phyloP scores from a whole-genome alignment of 1,140 invertebrate genomes.

The Drosophila prosaltans region DNA sequence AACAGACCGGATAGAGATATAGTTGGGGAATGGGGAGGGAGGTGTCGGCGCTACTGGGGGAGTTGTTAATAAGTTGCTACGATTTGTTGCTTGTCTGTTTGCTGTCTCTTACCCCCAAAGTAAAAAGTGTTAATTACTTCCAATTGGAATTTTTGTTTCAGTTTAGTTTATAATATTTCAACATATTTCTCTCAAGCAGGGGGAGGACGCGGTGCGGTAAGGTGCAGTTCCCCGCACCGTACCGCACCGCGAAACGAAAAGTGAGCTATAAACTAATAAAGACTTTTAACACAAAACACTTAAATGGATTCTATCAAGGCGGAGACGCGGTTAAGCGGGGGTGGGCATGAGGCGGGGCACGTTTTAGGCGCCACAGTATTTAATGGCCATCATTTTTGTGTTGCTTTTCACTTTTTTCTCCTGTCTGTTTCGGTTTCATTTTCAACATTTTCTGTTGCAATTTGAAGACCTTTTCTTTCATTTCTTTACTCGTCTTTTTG shows the following conservation, averaged over 20 bases:
- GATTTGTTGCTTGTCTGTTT: conserved; percentile 71
- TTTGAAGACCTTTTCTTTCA: conserved; percentile 29
- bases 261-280: conserved; percentile 31
- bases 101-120: neutral
- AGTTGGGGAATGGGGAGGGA: neutral
- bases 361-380: conserved; percentile 12
- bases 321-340: neutral
- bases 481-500: neutral
- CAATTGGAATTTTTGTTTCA: conserved; percentile 68
- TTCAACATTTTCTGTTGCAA: conserved; percentile 30
- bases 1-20: conserved; percentile 1
- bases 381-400: conserved; percentile 22
- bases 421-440: conserved; percentile 15
- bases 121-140: conserved; percentile 73
- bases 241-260: neutral
- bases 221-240: neutral
- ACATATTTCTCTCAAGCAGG: conserved; percentile 24
- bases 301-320: conserved; percentile 12
- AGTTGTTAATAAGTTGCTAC: conserved; percentile 75
- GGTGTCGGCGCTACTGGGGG: neutral
- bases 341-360: conserved; percentile 3
- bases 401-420: neutral
- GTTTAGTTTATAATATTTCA: conserved; percentile 60
- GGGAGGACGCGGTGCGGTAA: too few relatives aligned
- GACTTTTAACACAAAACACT: conserved; percentile 38